phyloP scores from a whole-genome alignment of 2,888 invertebrate genomes.

The Pseudococcus longispinus region DNA sequence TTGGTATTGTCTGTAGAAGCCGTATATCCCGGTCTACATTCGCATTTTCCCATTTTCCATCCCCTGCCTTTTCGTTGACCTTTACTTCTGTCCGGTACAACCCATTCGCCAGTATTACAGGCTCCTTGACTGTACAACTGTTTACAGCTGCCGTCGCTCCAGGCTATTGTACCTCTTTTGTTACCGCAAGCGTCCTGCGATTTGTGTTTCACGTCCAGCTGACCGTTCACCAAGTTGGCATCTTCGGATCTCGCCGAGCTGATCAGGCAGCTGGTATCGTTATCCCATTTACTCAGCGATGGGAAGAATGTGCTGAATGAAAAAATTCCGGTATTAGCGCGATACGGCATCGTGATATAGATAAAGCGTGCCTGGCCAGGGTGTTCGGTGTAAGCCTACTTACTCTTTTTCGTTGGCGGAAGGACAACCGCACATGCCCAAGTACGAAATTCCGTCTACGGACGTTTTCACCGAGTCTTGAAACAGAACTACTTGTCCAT shows the following conservation, averaged over 20 bases:
- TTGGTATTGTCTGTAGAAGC: constrained; percentile 63
- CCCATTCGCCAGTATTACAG: constrained; percentile 75
- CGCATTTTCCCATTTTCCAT: constrained; percentile 68
- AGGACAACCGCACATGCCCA: constrained; percentile 80
- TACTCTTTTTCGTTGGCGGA: constrained; percentile 63
- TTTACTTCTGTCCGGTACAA: constrained; percentile 67
- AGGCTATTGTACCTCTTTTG: constrained; percentile 65
- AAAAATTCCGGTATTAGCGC: not conserved
- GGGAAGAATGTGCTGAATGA: constrained; percentile 50
- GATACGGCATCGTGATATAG: too few species aligned
- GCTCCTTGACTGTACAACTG: constrained; percentile 80
- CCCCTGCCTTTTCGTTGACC: constrained; percentile 60
- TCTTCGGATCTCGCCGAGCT: constrained; percentile 33
- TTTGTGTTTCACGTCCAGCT: constrained; percentile 58
- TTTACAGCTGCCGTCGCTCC: constrained; percentile 74
- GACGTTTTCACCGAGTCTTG: constrained; percentile 81
- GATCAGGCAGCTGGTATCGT: constrained; percentile 51
- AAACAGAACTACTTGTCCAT: constrained; percentile 78
- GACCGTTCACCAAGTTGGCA: constrained; percentile 35
- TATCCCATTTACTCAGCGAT: constrained; percentile 18
- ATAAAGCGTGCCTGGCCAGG: too few species aligned
- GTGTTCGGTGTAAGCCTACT: constrained; percentile 57
- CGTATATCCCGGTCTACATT: constrained; percentile 74
- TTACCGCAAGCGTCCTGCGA: constrained; percentile 58
- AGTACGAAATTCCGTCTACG: constrained; percentile 80